These are phyloP conservation scores for Orthosia gracilis DNA, from an alignment of 2,888 invertebrate genomes.

Conservation along the genomic window DNA sequence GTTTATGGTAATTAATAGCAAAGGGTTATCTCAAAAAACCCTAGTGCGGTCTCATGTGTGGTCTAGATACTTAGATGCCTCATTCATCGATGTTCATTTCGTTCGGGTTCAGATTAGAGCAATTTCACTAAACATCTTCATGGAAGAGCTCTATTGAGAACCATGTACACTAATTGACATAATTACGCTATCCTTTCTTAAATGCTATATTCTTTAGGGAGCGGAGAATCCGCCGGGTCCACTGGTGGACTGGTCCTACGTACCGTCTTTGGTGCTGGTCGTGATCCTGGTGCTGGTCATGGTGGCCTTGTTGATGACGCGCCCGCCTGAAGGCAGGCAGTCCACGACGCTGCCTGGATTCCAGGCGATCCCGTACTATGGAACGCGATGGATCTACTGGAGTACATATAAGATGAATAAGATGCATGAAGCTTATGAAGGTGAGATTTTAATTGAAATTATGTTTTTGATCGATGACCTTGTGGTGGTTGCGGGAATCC, in stretches of 20 bases:
- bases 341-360: conserved; percentile 93
- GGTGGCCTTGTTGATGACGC: conserved; percentile 77
- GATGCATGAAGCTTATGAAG: conserved; percentile 95
- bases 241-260: conserved; percentile 85
- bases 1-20: conserved; percentile 12
- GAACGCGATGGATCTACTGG: conserved; percentile 95
- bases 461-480: no score
- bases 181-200: background rate
- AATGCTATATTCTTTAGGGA: conserved; percentile 6
- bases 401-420: conserved; percentile 93
- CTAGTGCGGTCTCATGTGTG: background rate
- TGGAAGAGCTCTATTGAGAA: background rate
- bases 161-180: background rate
- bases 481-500: no score
- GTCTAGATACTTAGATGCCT: background rate
- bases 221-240: conserved; percentile 82
- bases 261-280: conserved; percentile 83
- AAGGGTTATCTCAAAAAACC: background rate
- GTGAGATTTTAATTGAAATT: conserved; percentile 82
- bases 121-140: background rate
- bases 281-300: conserved; percentile 78
- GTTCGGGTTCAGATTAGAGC: background rate
- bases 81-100: background rate
- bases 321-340: conserved; percentile 75
- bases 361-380: conserved; percentile 93